Evolutionary conservation across 2,797 vertebrate genomes (phyloP), one percentile per base, ranked within the genome.

Genomic region (Paramormyrops hopkinsi): DNA sequence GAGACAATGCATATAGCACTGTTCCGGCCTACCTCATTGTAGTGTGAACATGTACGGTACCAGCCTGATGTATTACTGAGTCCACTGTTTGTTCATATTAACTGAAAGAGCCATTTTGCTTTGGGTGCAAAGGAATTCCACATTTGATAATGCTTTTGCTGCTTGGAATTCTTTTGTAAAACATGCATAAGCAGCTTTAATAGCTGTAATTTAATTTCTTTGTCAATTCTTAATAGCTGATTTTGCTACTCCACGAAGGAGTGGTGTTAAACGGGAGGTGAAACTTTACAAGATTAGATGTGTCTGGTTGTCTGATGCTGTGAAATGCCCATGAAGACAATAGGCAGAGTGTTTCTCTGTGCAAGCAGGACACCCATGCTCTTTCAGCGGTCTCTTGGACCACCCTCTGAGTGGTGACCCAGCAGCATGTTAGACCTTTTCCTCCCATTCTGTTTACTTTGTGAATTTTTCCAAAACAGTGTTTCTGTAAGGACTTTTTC

Each of bases 1-100:
- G 56, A 87, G 83, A 91, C 89, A 89, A 90, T 90, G 50, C 82
- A 12, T 17, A 88, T 92, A 90, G 90, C 90, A 46, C 4, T 41
- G 37, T 11, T 91, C 90, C 92, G 93, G 82, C 69, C 89, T 89
- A 86, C 88, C 91, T 48, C 87, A 90, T 87, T 92, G 89, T 91
- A 89, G 90, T 87, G 85, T 76, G 65, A 29, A 50, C 73, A 83
- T 90, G 85, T 92, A 88, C 91, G 82, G 90, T 90, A 90, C 89
- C 88, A 90, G 91, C 92, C 90, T 83, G 50, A 51, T 82, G 14
- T n/a, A 44, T 62, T 88, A 82, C 50, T 12, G 44, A 73, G 9
- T 53, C 19, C 50, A 50, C 59, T 86, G 82, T 76, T 79, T 89
- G 83, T 91, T 62, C 44, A 44, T 41, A 53, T 33, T n/a, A 8